Evolutionary conservation across 2,797 vertebrate species (phyloP).

Genomic region (Chlorospingus flavigularis): DNA sequence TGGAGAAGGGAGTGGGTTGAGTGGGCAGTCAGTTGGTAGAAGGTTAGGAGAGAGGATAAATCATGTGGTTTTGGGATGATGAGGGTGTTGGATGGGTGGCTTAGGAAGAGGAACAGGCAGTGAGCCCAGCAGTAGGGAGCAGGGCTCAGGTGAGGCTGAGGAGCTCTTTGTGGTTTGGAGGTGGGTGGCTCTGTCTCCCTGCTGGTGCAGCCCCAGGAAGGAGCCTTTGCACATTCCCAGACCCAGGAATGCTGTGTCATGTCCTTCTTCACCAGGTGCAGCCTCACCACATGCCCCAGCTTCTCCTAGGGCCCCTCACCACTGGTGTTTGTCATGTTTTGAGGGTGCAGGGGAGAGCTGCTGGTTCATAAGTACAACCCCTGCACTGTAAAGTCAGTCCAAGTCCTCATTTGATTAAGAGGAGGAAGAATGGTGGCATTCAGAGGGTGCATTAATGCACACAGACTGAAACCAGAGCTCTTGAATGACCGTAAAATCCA

Average conservation of each 20-base stretch:
- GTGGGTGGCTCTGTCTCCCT: neutral
- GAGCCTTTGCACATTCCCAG: neutral
- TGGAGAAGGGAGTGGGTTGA: neutral
- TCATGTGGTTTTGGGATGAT: neutral
- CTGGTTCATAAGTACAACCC: fast-evolving
- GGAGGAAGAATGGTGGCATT: neutral
- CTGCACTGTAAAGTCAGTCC: neutral
- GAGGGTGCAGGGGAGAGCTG: neutral
- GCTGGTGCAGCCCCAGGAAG: neutral
- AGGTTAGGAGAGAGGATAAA: neutral
- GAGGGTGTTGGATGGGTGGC: neutral
- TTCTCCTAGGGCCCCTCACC: neutral
- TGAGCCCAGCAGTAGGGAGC: neutral
- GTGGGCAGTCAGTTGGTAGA: too few relatives aligned
- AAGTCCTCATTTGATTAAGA: neutral
- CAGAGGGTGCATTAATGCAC: neutral
- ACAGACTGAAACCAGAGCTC: neutral
- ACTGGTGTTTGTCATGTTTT: fast-evolving
- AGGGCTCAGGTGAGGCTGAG: neutral
- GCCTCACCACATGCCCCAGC: neutral
- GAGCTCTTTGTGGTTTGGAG: neutral
- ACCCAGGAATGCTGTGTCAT: fast-evolving
- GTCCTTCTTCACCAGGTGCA: fast-evolving
- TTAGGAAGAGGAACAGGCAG: neutral
- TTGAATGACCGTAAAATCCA: neutral